Evolutionary conservation across 2,113 vertebrate genomes (phyloP).

Genomic region (Myotis brandtii): DNA sequence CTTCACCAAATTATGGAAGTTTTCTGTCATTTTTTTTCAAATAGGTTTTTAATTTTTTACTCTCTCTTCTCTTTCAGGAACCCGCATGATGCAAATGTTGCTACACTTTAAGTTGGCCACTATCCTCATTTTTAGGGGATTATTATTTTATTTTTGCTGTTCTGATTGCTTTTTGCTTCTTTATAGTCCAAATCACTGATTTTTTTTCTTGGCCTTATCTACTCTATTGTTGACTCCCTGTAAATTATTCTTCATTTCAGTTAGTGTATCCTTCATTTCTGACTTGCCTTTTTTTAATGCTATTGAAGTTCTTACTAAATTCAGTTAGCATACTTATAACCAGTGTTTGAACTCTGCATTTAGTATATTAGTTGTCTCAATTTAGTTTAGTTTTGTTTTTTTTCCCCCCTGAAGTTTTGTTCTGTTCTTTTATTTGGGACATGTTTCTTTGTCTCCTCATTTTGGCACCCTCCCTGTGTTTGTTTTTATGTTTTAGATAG

Average conservation of each 20-base stretch:
- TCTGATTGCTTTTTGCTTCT: neutral
- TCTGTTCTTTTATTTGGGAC: neutral
- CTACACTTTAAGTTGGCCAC: neutral
- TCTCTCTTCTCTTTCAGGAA: neutral
- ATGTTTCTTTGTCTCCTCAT: neutral
- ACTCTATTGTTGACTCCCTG: neutral
- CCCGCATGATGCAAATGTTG: neutral
- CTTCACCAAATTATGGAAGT: neutral
- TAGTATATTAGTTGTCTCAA: neutral
- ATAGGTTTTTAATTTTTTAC: neutral
- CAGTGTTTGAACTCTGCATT: neutral
- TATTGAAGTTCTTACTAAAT: neutral
- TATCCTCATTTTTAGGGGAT: neutral
- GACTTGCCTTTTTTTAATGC: neutral
- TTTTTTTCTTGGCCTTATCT: neutral
- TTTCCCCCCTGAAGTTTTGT: neutral
- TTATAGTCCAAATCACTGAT: neutral
- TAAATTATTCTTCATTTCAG: neutral
- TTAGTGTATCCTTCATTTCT: neutral
- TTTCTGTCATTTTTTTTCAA: neutral
- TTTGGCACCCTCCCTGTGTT: neutral
- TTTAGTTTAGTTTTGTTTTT: neutral
- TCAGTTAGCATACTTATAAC: neutral
- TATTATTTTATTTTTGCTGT: neutral
- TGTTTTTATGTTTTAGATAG: neutral